Evolutionary conservation across 1,140 invertebrate genomes (phyloP), one percentile per base, ranked within the genome.

Genomic region (Drosophila sp.): DNA sequence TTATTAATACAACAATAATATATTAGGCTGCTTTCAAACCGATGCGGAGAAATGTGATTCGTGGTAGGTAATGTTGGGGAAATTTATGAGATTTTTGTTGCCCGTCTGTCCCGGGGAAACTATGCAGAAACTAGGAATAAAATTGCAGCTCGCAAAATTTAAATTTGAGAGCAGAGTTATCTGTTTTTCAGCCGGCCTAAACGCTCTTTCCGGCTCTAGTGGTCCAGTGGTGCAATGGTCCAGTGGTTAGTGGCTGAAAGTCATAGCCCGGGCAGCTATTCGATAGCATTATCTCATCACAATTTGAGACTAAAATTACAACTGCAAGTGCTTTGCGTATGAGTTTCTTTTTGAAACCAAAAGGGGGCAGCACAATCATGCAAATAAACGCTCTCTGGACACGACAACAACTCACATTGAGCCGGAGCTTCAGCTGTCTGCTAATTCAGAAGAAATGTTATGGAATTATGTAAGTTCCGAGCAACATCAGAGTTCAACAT

Each of bases 391-490:
- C 27, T 36, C 32, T 13, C 29, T 45, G 50, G 6, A 57, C 14
- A 61, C 4, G 40, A 38, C 32, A 38, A 48, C 36, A 64, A 40
- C 45, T 57, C 34, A 40, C 46, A 57, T 38, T 21, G 13, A 41
- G 46, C 45, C 7, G n/a, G 29, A 50, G 25, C 46, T 41, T 18
- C 53, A 50, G 34, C 76, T 77, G 69, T 61, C 54, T 69, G 82
- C 82, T 87, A 86, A 89, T 87, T 87, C 71, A 59, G 40, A 67
- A 71, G 80, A 89, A 79, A 79, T 76, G 56, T 63, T 81, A 59
- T 64, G 56, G 62, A 87, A 87, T 75, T 87, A 78, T 78, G 73
- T 59, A 29, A 51, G 48, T 41, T 7, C 32, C 11, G 18, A 7
- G n/a, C 45, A 32, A 50, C 21, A 18, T 18, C 6, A 16, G 34